A percentile compares a stretch with the other conserved stretches of the same genome.
Evolutionary conservation across 1,140 invertebrate species (phyloP).

Genomic region (Drosophila pachea): DNA sequence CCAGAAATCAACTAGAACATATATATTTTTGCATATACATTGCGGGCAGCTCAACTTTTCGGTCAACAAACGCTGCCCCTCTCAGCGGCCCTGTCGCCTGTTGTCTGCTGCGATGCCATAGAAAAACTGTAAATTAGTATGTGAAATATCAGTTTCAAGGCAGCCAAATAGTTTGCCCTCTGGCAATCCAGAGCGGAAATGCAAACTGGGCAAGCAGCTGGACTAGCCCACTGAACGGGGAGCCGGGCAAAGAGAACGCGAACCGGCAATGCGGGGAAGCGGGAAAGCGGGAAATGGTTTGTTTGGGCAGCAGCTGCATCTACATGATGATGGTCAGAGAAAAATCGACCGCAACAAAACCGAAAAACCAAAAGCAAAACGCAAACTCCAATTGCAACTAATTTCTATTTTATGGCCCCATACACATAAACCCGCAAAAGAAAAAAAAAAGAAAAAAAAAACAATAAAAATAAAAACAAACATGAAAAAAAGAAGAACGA

Average conservation of each 20-base stretch:
- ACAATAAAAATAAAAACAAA: constrained; percentile 10
- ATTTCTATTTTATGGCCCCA: constrained; percentile 71
- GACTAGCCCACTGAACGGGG: constrained; percentile 1
- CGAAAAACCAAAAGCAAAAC: constrained; percentile 69
- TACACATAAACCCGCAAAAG: constrained; percentile 9
- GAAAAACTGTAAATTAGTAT: constrained; percentile 66
- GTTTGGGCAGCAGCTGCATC: constrained; percentile 48
- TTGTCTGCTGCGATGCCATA: constrained; percentile 15
- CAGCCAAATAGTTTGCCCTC: constrained; percentile 63
- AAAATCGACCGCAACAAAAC: constrained; percentile 68
- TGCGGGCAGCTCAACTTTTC: constrained; percentile 19
- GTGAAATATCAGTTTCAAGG: constrained; percentile 56
- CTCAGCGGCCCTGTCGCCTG: not conserved
- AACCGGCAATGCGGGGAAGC: too few species aligned
- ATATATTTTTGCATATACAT: not conserved
- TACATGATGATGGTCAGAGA: constrained; percentile 59
- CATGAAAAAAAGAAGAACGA: not conserved
- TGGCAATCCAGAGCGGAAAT: constrained; percentile 61
- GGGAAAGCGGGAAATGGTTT: constrained; percentile 4
- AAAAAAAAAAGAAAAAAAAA: constrained; percentile 16
- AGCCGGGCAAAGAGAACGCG: not conserved
- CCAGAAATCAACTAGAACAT: constrained; percentile 41
- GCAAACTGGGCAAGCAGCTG: constrained; percentile 25
- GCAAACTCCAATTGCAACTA: constrained; percentile 76
- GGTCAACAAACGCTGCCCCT: constrained; percentile 18